Evolutionary conservation across 2,797 vertebrate genomes (phyloP).

Genomic region (Microctenopoma steveboyesi): DNA sequence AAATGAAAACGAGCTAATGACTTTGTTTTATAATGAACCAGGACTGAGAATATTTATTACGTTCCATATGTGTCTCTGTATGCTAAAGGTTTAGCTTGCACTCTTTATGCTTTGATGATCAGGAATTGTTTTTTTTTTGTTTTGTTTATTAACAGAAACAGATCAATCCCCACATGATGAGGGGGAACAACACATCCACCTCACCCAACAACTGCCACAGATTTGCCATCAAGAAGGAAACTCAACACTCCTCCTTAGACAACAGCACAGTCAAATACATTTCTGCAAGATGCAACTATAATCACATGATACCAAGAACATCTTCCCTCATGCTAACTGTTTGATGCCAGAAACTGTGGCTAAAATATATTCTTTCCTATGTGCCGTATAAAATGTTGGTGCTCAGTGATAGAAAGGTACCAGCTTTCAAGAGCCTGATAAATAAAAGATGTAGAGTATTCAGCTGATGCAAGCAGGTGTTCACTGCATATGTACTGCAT

Average conservation of each 20-base stretch:
- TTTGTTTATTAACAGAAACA: too few species aligned
- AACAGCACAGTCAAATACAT: too few species aligned
- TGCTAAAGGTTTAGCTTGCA: neutral
- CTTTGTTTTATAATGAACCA: conserved; percentile 24
- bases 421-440: neutral
- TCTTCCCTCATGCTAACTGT: neutral
- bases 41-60: conserved; percentile 7
- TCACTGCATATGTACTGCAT: conserved; percentile 3
- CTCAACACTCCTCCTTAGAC: neutral
- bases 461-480: conserved; percentile 26
- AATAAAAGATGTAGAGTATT: neutral
- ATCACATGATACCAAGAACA: neutral
- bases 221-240: neutral
- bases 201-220: neutral
- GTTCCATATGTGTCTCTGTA: conserved; percentile 2
- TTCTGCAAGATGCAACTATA: neutral
- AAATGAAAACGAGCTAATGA: conserved; percentile 16
- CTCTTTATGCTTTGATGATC: neutral
- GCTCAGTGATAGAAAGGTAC: neutral
- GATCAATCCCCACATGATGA: neutral
- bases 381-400: neutral
- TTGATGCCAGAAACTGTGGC: too few species aligned
- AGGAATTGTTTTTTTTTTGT: neutral
- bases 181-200: neutral
- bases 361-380: neutral